Percentiles rank a stretch among this genome's conserved stretches.
Conservation (phyloP, 2,888 invertebrate species). For the Hipparchia semele region DNA sequence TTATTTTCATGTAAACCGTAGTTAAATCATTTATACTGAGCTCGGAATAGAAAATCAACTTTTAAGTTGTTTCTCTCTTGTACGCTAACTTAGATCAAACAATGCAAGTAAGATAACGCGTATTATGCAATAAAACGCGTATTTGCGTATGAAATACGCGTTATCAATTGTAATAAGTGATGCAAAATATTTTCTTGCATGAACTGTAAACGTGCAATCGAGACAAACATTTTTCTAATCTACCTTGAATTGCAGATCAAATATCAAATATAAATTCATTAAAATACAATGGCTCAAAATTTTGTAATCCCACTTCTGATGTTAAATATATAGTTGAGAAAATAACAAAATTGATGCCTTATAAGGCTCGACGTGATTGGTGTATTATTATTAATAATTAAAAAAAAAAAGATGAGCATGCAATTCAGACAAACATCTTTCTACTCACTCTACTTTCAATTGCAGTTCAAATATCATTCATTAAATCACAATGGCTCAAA, state of each 20-base stretch:
- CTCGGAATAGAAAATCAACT: neutral
- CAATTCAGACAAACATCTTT: neutral
- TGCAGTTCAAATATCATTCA: neutral
- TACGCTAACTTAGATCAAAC: neutral
- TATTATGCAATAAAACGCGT: too few relatives aligned
- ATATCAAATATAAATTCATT: neutral
- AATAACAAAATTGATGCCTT: neutral
- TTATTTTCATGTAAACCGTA: constrained; percentile 3
- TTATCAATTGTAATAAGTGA: neutral
- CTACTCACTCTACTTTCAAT: neutral
- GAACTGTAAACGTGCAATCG: neutral
- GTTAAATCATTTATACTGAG: neutral
- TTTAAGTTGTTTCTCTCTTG: neutral
- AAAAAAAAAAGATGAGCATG: too few relatives aligned
- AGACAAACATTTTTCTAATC: too few relatives aligned
- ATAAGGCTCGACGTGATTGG: constrained; percentile 6
- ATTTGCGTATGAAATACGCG: neutral
- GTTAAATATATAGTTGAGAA: neutral
- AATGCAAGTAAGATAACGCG: neutral
- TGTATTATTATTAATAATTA: neutral
- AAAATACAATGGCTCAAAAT: neutral
- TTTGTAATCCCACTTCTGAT: constrained; percentile 8
- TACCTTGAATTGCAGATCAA: neutral
- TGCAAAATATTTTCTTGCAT: neutral
- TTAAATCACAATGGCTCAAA: neutral